phyloP scores from a whole-genome alignment of 2,888 invertebrate genomes.

The Meganola albula region DNA sequence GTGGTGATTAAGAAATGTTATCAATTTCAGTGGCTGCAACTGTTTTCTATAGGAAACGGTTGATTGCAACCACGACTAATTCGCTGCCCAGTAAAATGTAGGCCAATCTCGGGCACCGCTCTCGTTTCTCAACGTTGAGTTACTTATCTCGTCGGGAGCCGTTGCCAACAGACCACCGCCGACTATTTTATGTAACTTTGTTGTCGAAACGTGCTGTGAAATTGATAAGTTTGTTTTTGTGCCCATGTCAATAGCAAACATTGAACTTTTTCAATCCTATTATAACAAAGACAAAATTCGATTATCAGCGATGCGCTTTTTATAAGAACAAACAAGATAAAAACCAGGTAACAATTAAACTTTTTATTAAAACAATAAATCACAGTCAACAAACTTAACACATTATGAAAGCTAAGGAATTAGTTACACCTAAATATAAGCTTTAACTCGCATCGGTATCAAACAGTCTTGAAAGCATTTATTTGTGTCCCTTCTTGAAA shows the following conservation, averaged over 20 bases:
- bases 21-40: constrained; percentile 57
- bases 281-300: too few species aligned
- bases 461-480: constrained; percentile 29
- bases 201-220: constrained; percentile 69
- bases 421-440: constrained; percentile 51
- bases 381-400: constrained; percentile 56
- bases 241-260: constrained; percentile 28
- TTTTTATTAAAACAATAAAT: constrained; percentile 53
- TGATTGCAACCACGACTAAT: constrained; percentile 68
- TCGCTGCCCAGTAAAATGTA: constrained; percentile 59
- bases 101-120: constrained; percentile 67
- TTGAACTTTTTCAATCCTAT: constrained; percentile 10
- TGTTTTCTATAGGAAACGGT: constrained; percentile 62
- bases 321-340: too few species aligned
- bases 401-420: constrained; percentile 50
- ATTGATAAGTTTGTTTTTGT: constrained; percentile 55
- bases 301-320: too few species aligned
- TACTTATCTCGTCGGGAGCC: constrained; percentile 66
- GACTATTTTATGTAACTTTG: constrained; percentile 70
- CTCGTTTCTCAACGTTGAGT: constrained; percentile 71
- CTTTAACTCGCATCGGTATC: constrained; percentile 37
- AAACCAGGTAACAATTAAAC: constrained; percentile 14
- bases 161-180: constrained; percentile 63
- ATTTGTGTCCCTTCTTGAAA: constrained; percentile 76
- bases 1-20: constrained; percentile 52